These are phyloP conservation scores for Netta rufina DNA, from an alignment of 2,797 vertebrate genomes.

Conservation along the genomic window DNA sequence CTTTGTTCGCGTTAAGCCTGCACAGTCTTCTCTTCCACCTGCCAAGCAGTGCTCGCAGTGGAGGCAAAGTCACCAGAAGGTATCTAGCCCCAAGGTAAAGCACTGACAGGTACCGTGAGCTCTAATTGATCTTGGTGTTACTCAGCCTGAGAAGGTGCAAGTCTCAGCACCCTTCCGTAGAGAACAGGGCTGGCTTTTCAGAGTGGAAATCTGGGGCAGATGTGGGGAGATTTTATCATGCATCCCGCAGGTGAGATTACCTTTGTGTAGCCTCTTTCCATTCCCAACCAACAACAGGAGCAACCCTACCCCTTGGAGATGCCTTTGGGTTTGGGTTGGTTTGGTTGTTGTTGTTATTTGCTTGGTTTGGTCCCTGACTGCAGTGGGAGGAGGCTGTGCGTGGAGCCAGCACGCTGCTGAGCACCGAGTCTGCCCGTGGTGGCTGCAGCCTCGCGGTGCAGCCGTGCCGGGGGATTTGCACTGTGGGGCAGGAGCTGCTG, in stretches of 20 bases:
- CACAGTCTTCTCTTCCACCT: background rate
- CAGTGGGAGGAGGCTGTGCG: fast-evolving
- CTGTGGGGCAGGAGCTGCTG: background rate
- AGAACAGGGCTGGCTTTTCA: background rate
- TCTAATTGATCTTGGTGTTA: background rate
- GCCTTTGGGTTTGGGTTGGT: background rate
- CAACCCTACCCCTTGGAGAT: background rate
- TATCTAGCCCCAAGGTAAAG: background rate
- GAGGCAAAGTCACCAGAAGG: background rate
- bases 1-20: background rate
- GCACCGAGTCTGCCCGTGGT: background rate
- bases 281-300: background rate
- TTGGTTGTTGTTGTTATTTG: no score
- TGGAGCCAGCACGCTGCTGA: background rate
- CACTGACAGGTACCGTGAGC: background rate
- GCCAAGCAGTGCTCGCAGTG: background rate
- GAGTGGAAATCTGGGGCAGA: background rate
- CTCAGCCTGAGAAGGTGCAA: background rate
- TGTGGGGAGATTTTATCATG: background rate
- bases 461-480: background rate
- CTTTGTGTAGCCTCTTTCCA: background rate
- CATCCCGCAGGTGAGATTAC: background rate
- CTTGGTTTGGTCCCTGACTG: background rate
- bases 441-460: background rate
- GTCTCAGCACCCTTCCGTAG: background rate